Percentiles rank a stretch among this genome's conserved stretches.
phyloP scores from a whole-genome alignment of 2,113 vertebrate species.

The Podarcis cretensis region DNA sequence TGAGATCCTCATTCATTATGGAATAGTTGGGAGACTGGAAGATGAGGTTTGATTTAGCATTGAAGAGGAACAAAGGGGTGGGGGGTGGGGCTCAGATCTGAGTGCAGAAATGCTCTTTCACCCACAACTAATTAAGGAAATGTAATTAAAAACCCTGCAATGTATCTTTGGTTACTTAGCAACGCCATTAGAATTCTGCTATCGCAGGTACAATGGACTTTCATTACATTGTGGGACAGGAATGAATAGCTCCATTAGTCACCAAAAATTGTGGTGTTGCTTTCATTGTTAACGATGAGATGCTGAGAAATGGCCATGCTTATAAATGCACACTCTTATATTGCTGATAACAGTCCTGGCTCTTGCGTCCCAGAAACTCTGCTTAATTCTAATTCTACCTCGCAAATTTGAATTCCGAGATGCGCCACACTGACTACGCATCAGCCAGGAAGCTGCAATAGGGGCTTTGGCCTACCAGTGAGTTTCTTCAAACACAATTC shows the following conservation, averaged over 20 bases:
- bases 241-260: slow-evolving; percentile 70
- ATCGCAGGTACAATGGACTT: slow-evolving; percentile 81
- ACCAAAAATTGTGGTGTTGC: slow-evolving; percentile 66
- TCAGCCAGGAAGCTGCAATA: too few species aligned
- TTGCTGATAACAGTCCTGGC: too few species aligned
- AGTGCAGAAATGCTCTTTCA: slow-evolving; percentile 65
- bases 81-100: not conserved
- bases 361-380: not conserved
- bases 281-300: slow-evolving; percentile 61
- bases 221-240: slow-evolving; percentile 74
- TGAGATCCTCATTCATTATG: not conserved
- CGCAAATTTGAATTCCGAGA: not conserved
- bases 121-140: slow-evolving; percentile 81
- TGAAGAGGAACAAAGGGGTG: not conserved
- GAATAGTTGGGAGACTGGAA: not conserved
- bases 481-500: too few species aligned
- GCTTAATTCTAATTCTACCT: not conserved
- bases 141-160: slow-evolving; percentile 77
- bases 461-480: too few species aligned
- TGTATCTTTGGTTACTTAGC: slow-evolving; percentile 86
- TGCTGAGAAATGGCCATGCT: not conserved
- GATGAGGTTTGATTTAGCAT: not conserved
- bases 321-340: not conserved
- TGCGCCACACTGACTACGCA: not conserved
- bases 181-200: slow-evolving; percentile 81